Evolutionary conservation across 2,113 vertebrate genomes (phyloP).

Genomic region (Cottus gobio): DNA sequence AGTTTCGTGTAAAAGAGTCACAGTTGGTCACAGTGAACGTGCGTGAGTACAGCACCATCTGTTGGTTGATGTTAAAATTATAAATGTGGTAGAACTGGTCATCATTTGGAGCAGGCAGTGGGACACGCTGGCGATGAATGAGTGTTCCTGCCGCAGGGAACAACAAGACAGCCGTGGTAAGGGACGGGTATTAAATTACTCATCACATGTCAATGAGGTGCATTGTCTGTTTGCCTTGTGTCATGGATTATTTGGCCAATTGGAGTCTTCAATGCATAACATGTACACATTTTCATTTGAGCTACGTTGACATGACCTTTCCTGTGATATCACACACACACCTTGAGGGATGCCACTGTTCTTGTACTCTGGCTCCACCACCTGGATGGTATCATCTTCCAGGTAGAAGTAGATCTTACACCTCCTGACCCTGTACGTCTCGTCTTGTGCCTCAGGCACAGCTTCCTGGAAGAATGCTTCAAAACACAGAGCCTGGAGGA

Average conservation of each 20-base stretch:
- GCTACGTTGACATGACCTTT: background rate
- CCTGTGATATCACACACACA: constrained; percentile 52
- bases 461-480: constrained; percentile 90
- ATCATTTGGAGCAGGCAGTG: constrained; percentile 88
- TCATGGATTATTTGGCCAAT: background rate
- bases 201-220: background rate
- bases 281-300: background rate
- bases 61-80: constrained; percentile 90
- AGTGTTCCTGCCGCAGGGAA: constrained; percentile 82
- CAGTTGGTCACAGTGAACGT: constrained; percentile 88
- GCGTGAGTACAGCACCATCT: constrained; percentile 87
- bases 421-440: constrained; percentile 86
- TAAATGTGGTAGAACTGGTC: constrained; percentile 89
- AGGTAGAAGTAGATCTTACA: constrained; percentile 93
- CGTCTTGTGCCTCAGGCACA: constrained; percentile 82
- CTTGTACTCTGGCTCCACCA: constrained; percentile 87
- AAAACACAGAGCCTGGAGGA: constrained; percentile 88
- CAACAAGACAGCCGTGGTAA: background rate
- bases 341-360: constrained; percentile 93
- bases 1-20: constrained; percentile 90
- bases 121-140: constrained; percentile 88
- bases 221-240: background rate
- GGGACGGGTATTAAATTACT: background rate
- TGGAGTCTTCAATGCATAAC: background rate
- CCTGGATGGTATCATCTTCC: constrained; percentile 95